These are phyloP conservation scores for Hemicrepidius hirtus DNA, from an alignment of 2,888 invertebrate genomes.

Conservation along the genomic window DNA sequence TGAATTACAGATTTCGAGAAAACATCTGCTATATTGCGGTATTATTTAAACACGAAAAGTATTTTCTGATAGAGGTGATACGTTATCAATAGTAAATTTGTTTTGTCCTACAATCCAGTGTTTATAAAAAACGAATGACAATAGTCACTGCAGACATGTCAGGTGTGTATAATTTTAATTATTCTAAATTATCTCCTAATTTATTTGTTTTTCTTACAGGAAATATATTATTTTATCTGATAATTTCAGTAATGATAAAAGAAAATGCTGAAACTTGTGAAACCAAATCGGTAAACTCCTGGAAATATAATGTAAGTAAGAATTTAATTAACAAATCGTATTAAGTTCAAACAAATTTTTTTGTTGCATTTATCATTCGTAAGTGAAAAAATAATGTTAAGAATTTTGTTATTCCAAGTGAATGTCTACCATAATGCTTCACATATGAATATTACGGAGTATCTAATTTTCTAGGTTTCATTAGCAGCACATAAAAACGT, in stretches of 20 bases:
- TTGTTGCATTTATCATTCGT: too few species aligned
- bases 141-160: conserved; percentile 1
- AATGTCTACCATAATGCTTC: too few species aligned
- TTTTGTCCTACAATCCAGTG: not conserved
- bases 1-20: not conserved
- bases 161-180: not conserved
- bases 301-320: not conserved
- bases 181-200: not conserved
- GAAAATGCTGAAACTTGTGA: not conserved
- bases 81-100: conserved; percentile 31
- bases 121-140: conserved; percentile 4
- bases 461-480: too few species aligned
- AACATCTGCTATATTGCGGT: conserved; percentile 22
- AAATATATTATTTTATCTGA: not conserved
- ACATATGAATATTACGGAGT: too few species aligned
- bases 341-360: not conserved
- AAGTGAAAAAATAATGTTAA: too few species aligned
- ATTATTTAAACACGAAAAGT: conserved; percentile 16
- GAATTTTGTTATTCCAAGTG: too few species aligned
- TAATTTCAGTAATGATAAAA: not conserved
- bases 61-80: conserved; percentile 30
- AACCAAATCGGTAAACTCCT: not conserved
- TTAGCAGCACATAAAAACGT: too few species aligned
- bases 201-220: not conserved
- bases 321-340: not conserved